A percentile compares a stretch with the other conserved stretches of the same genome.
These are phyloP conservation scores for Gorsachius goisagi DNA, from an alignment of 2,113 vertebrate species.

Conservation along the genomic window DNA sequence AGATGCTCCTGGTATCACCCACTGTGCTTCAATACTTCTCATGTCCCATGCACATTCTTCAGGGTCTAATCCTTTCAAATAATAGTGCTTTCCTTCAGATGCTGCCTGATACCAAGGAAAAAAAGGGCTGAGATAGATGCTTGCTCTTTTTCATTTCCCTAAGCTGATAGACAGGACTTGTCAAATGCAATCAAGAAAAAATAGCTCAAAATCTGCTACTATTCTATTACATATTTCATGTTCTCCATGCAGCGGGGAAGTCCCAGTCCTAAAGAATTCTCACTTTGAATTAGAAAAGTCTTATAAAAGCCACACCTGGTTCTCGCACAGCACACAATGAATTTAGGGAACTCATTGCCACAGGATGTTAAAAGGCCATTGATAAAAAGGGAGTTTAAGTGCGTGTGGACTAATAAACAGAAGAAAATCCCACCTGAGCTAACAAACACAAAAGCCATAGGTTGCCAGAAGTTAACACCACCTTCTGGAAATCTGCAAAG, in stretches of 20 bases:
- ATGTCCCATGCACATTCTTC: background rate
- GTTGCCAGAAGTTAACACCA: background rate
- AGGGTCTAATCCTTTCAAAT: slow-evolving; percentile 15
- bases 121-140: background rate
- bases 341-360: background rate
- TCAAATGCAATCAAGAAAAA: slow-evolving; percentile 14
- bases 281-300: background rate
- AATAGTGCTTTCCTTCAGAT: slow-evolving; percentile 1
- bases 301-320: background rate
- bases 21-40: background rate
- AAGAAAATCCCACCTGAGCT: background rate
- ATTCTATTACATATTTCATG: background rate
- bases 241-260: background rate
- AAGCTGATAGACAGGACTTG: slow-evolving; percentile 25
- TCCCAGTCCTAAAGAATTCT: background rate
- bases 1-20: slow-evolving; percentile 36
- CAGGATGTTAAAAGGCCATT: accelerated
- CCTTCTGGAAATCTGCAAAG: accelerated
- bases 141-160: slow-evolving; percentile 50
- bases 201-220: background rate
- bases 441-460: background rate
- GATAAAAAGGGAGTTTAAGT: background rate
- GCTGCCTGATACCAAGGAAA: background rate
- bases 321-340: background rate
- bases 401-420: background rate